A percentile compares a stretch with the other conserved stretches of the same genome.
Evolutionary conservation across 2,797 vertebrate genomes (phyloP).

Genomic region (Strix occidentalis): DNA sequence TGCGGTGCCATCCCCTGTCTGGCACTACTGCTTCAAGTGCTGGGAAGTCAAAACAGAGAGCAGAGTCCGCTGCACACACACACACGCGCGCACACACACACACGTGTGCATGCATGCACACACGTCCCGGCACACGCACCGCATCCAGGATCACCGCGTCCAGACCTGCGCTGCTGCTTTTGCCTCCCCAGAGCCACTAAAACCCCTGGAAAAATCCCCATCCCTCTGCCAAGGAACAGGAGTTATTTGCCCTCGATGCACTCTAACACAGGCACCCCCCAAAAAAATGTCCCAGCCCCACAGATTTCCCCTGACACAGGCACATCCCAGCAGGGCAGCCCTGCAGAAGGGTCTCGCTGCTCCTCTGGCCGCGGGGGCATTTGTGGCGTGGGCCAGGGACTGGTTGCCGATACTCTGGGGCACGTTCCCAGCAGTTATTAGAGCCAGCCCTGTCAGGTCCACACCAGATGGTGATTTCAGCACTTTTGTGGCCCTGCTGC

Average conservation of each 20-base stretch:
- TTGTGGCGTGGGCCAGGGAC: rapidly evolving
- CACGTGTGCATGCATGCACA: neutral
- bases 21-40: neutral
- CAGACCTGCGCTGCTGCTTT: neutral
- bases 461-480: neutral
- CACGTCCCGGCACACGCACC: rapidly evolving
- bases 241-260: neutral
- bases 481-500: neutral
- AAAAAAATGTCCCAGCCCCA: neutral
- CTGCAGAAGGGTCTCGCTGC: neutral
- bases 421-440: neutral
- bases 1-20: neutral
- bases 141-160: neutral
- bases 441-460: neutral
- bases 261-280: neutral
- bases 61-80: neutral
- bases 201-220: neutral
- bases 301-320: rapidly evolving
- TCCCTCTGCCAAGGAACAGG: neutral
- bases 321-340: neutral
- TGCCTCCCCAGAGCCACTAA: rapidly evolving
- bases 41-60: neutral
- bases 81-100: neutral
- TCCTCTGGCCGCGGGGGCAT: rapidly evolving
- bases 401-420: neutral